A percentile compares a stretch with the other conserved stretches of the same genome.
These are phyloP conservation scores for Protodeltote pygarga DNA, from an alignment of 2,888 invertebrate genomes.

Conservation along the genomic window DNA sequence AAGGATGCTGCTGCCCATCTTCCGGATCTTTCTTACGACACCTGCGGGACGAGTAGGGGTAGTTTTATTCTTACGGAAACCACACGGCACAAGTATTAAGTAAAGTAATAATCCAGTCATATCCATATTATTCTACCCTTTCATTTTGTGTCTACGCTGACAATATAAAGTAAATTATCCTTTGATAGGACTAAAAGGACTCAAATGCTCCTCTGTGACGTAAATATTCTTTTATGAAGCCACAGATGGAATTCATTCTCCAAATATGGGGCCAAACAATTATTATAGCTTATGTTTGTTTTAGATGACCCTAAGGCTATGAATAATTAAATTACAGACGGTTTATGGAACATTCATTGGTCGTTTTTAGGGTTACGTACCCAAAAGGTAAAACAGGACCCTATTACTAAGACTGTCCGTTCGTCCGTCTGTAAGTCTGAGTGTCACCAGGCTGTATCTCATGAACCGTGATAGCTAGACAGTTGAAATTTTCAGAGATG, in stretches of 20 bases:
- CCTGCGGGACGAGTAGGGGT: background rate
- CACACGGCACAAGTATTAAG: too few species aligned
- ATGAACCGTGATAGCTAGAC: too few species aligned
- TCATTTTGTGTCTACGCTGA: conserved; percentile 52
- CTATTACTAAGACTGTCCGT: too few species aligned
- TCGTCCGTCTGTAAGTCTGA: too few species aligned
- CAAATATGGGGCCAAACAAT: conserved; percentile 40
- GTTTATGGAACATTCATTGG: conserved; percentile 4
- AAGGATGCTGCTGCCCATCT: too few species aligned
- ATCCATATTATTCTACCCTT: conserved; percentile 42
- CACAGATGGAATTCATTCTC: conserved; percentile 37
- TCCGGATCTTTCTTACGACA: too few species aligned
- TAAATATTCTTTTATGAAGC: conserved; percentile 40
- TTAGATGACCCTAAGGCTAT: conserved; percentile 34
- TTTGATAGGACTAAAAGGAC: conserved; percentile 55
- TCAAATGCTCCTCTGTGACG: conserved; percentile 41
- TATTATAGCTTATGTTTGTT: conserved; percentile 29
- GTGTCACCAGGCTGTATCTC: too few species aligned
- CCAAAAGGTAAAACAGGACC: too few species aligned
- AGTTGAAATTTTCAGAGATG: too few species aligned
- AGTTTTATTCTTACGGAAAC: background rate
- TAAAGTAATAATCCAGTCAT: conserved; percentile 2
- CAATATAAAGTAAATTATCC: conserved; percentile 80
- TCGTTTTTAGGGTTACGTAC: too few species aligned
- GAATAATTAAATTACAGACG: conserved; percentile 50